Conservation (phyloP, 2,113 vertebrate genomes). For the Erythrocercus mccallii region DNA sequence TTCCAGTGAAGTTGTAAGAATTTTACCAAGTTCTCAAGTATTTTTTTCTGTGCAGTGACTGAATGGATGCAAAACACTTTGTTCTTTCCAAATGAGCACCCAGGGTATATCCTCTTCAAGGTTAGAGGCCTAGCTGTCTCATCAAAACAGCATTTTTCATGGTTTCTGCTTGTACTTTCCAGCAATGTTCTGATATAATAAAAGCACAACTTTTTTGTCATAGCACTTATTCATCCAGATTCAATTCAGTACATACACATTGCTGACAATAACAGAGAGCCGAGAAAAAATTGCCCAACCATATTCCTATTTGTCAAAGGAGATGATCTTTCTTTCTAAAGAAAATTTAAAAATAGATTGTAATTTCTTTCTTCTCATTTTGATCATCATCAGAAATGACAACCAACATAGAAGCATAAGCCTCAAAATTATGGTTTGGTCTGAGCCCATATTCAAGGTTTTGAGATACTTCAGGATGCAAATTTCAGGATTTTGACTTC, state of each 20-base stretch:
- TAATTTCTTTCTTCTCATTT: background rate
- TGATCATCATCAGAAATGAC: background rate
- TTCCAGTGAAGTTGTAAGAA: background rate
- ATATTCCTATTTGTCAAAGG: background rate
- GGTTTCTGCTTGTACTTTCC: background rate
- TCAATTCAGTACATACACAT: background rate
- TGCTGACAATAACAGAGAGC: background rate
- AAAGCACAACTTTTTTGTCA: background rate
- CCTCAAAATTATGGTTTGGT: background rate
- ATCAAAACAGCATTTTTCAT: constrained; percentile 8
- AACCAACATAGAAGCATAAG: background rate
- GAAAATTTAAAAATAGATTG: background rate
- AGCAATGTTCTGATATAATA: background rate
- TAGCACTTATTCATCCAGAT: background rate
- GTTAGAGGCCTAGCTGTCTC: background rate
- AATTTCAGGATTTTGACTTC: background rate
- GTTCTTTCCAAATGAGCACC: background rate
- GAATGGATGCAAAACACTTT: background rate
- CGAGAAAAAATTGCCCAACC: background rate
- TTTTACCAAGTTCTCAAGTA: background rate
- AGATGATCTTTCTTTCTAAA: background rate
- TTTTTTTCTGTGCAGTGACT: background rate
- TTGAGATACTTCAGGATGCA: background rate
- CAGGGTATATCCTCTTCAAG: background rate
- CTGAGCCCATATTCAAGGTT: background rate